Base-by-base conservation (phyloP, 1,140 invertebrate genomes). In the Hylyphantes graminicola region DNA sequence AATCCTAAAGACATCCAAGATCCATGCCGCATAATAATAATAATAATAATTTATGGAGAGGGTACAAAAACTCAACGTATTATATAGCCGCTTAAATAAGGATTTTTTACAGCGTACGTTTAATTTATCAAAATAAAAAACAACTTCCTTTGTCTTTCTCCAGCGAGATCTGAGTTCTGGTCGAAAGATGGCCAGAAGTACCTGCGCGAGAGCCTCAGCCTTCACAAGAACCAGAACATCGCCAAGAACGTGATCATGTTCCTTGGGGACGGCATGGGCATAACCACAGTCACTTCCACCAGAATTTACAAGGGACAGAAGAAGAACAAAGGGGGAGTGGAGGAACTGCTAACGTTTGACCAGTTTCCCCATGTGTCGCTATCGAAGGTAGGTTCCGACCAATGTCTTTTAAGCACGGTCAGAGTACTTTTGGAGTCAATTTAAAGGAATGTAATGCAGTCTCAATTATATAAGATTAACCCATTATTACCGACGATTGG, bases 201-300 rank as follows among this genome's bases (percentile, higher is more conserved):
- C 83, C 87, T 95, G 0, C 88, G 93, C 73, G 91, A 92, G 64
- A 92, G 93, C 0, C 87, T 94, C 3, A 89, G 90, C 19, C 15
- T 89, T 92, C 9, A 89, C 91, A 88, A 90, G 90, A 88, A 75
- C 67, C 89, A 90, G 2, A 91, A 92, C 0, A 88, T 90, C 0
- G 97, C 97, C 0, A 96, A 94, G 89, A 98, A 98, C 89, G 93
- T 97, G 0, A 95, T 98, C 35, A 86, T 98, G 0, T 98, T 98
- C 88, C 90, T 98, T 12, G 97, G 96, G 0, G 96, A 98, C 88
- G 97, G 97, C 0, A 98, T 99, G 96, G 96, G 96, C 8, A 92
- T 95, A 0, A 93, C 95, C 54, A 97, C 96, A 0, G 92, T 96
- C 19, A 96, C 96, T 0, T 95, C 96, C 0, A 93, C 94, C 0